Conservation (phyloP, 2,113 vertebrate species). For the Ramphastos sulfuratus region DNA sequence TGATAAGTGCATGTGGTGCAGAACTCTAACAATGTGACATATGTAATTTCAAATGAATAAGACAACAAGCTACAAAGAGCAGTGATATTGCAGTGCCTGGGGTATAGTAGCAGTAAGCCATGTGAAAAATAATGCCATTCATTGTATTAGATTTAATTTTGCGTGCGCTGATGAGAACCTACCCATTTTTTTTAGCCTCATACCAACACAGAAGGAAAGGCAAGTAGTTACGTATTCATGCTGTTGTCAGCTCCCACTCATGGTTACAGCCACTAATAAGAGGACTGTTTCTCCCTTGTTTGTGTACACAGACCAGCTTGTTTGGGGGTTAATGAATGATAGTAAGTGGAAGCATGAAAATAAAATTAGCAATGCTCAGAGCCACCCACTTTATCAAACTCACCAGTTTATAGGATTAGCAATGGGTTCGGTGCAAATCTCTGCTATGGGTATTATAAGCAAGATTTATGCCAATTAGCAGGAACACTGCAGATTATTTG, state of each 20-base stretch:
- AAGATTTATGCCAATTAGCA: slow-evolving; percentile 59
- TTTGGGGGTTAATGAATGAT: slow-evolving; percentile 57
- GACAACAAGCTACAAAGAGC: neutral
- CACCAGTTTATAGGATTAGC: slow-evolving; percentile 70
- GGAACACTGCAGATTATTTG: slow-evolving; percentile 38
- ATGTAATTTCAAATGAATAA: neutral
- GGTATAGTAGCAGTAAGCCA: neutral
- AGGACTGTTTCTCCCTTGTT: neutral
- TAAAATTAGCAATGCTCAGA: slow-evolving; percentile 69
- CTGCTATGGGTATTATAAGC: slow-evolving; percentile 44
- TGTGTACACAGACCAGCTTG: neutral
- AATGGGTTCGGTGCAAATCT: slow-evolving; percentile 69
- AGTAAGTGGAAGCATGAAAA: slow-evolving; percentile 67
- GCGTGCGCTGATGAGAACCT: neutral
- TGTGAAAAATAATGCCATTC: neutral
- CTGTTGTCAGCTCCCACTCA: neutral
- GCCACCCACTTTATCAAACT: slow-evolving; percentile 62
- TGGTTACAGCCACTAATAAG: neutral
- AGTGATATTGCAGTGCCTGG: neutral
- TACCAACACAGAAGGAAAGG: neutral
- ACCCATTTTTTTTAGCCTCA: neutral
- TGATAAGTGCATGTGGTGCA: neutral
- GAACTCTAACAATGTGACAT: neutral
- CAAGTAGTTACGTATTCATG: neutral
- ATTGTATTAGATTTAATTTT: neutral